phyloP scores from a whole-genome alignment of 2,797 vertebrate genomes.

The Eremophila alpestris region DNA sequence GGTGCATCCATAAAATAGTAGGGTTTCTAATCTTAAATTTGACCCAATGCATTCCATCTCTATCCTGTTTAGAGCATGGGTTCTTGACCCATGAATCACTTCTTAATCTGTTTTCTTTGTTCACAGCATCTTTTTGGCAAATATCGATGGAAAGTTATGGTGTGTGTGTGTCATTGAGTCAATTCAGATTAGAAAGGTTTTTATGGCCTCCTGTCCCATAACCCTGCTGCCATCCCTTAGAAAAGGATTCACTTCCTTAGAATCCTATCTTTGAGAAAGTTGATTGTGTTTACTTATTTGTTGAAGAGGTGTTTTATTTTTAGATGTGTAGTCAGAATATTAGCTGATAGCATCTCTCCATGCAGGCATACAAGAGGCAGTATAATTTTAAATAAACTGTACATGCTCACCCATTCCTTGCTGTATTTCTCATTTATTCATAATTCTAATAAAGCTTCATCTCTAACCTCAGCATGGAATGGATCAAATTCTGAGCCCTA shows the following conservation, averaged over 20 bases:
- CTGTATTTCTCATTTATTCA: background rate
- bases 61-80: background rate
- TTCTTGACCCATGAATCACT: background rate
- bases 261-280: background rate
- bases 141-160: accelerated
- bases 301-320: background rate
- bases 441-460: background rate
- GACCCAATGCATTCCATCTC: background rate
- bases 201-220: background rate
- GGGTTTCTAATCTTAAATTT: background rate
- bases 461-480: background rate
- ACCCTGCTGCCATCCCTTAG: background rate
- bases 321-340: background rate
- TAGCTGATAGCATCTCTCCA: background rate
- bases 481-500: background rate
- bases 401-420: background rate
- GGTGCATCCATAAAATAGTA: background rate
- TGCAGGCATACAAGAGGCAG: background rate
- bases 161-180: accelerated
- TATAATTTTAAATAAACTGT: background rate
- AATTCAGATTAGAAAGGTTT: background rate
- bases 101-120: background rate
- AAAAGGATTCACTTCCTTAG: background rate
- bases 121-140: background rate
- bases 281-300: background rate